Percentiles rank a stretch among this genome's conserved stretches.
Conservation (phyloP, 2,113 vertebrate species). For the Pituophis catenifer region DNA sequence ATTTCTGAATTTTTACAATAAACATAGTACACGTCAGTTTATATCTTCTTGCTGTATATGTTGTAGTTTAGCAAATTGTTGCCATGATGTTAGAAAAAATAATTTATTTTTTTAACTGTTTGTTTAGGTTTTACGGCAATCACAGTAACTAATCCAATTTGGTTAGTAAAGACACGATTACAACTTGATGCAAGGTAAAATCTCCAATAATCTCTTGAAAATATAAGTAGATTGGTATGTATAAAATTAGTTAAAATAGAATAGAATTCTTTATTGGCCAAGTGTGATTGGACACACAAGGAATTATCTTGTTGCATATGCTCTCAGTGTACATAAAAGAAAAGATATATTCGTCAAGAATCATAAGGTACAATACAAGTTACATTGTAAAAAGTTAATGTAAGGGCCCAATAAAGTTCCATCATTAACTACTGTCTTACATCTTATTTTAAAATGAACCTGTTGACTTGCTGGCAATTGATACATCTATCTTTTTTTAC, state of each 20-base stretch:
- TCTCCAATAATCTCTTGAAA: slow-evolving; percentile 25
- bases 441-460: neutral
- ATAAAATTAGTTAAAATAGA: neutral
- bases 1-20: slow-evolving; percentile 30
- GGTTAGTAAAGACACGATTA: slow-evolving; percentile 96
- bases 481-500: neutral
- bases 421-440: neutral
- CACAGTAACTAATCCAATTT: slow-evolving; percentile 97
- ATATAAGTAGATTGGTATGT: neutral
- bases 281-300: too few species aligned
- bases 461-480: neutral
- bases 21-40: slow-evolving; percentile 54
- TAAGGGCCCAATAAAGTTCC: neutral
- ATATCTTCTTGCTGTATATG: slow-evolving; percentile 40
- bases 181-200: slow-evolving; percentile 95
- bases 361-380: neutral
- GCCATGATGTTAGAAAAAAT: slow-evolving; percentile 51
- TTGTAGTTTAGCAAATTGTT: slow-evolving; percentile 41
- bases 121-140: slow-evolving; percentile 95
- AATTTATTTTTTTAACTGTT: slow-evolving; percentile 69
- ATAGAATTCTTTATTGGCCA: too few species aligned
- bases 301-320: too few species aligned
- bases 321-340: too few species aligned
- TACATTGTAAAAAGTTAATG: neutral
- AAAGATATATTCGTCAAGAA: too few species aligned